A percentile compares a stretch with the other conserved stretches of the same genome.
Evolutionary conservation across 2,888 invertebrate species (phyloP).

Genomic region (Allophyes oxyacanthae): DNA sequence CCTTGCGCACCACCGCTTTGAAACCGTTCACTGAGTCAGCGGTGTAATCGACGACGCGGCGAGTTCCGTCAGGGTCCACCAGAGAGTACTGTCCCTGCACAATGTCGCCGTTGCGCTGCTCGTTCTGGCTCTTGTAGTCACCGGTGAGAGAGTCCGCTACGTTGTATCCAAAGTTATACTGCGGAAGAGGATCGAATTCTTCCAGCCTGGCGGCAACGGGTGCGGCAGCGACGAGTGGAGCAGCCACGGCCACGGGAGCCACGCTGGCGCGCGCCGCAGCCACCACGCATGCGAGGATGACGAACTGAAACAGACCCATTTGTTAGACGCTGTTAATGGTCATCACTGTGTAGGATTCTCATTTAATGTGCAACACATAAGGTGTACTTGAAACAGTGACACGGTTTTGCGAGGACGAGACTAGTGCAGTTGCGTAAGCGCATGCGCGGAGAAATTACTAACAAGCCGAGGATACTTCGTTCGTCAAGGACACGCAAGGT

Average conservation of each 20-base stretch:
- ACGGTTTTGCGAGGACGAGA: conserved; percentile 80
- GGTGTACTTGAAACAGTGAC: conserved; percentile 87
- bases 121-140: conserved; percentile 84
- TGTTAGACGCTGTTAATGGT: conserved; percentile 44
- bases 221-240: conserved; percentile 68
- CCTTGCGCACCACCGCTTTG: conserved; percentile 83
- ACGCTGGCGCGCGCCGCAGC: conserved; percentile 76
- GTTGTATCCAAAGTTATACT: conserved; percentile 86
- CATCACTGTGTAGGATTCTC: conserved; percentile 39
- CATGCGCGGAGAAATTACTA: conserved; percentile 82
- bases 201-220: conserved; percentile 76
- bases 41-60: conserved; percentile 79
- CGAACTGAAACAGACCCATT: conserved; percentile 71
- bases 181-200: conserved; percentile 89
- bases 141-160: conserved; percentile 84
- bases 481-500: conserved; percentile 77
- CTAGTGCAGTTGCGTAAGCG: conserved; percentile 79
- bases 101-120: conserved; percentile 87
- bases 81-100: conserved; percentile 84
- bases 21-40: conserved; percentile 83
- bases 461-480: conserved; percentile 74
- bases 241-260: conserved; percentile 64
- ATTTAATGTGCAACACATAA: conserved; percentile 61
- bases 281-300: conserved; percentile 80
- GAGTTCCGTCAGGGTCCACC: conserved; percentile 81